Conservation (phyloP, 1,140 invertebrate genomes). For the Psilanteris sp. region DNA sequence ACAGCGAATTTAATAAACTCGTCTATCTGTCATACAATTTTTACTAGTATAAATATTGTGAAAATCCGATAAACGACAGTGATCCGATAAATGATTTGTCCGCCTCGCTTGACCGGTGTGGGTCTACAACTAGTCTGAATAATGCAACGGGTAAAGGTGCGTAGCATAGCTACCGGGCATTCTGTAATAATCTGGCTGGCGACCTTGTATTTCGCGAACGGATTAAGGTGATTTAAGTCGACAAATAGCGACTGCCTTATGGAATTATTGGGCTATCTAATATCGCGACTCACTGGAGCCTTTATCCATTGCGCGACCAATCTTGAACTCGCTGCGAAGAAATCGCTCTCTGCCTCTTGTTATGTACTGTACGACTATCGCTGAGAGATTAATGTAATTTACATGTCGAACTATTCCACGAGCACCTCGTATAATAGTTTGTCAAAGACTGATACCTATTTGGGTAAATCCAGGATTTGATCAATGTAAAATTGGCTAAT, state of each 20-base stretch:
- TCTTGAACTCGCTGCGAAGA: constrained; percentile 49
- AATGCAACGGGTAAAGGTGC: constrained; percentile 10
- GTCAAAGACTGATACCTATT: constrained; percentile 18
- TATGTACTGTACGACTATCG: constrained; percentile 54
- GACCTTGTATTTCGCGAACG: constrained; percentile 58
- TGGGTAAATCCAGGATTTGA: too few species aligned
- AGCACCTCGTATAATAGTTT: constrained; percentile 41
- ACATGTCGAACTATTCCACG: constrained; percentile 47
- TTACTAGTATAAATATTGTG: constrained; percentile 30
- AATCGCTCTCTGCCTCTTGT: constrained; percentile 46
- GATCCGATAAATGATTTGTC: constrained; percentile 46
- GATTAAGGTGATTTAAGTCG: constrained; percentile 66
- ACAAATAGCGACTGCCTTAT: constrained; percentile 66
- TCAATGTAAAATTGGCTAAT: too few species aligned
- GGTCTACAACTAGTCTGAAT: constrained; percentile 12
- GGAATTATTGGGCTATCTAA: constrained; percentile 66
- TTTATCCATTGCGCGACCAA: constrained; percentile 48
- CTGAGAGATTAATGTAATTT: constrained; percentile 63
- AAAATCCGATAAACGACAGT: constrained; percentile 43
- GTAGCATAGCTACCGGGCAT: constrained; percentile 40
- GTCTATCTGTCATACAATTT: constrained; percentile 17
- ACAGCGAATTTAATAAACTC: constrained; percentile 21
- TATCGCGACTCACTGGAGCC: constrained; percentile 62
- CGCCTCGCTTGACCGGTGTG: constrained; percentile 9
- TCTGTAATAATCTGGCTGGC: constrained; percentile 17